Evolutionary conservation across 2,888 invertebrate genomes (phyloP).

Genomic region (Orthosia gothica): DNA sequence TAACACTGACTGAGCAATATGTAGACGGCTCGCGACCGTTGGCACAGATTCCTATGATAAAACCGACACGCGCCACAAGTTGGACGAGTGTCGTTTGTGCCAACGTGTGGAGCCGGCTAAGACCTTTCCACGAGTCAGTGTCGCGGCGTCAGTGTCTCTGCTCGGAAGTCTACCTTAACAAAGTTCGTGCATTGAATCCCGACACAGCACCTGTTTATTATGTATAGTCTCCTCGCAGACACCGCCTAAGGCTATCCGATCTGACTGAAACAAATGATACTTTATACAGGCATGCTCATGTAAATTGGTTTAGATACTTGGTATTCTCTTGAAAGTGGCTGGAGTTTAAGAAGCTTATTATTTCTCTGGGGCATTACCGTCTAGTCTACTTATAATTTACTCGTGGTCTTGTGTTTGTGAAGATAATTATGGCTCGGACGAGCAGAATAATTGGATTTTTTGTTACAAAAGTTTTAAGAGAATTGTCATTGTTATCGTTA

Average conservation of each 20-base stretch:
- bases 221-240: slow-evolving; percentile 42
- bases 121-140: too few species aligned
- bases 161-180: slow-evolving; percentile 9
- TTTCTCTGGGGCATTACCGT: slow-evolving; percentile 43
- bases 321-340: slow-evolving; percentile 33
- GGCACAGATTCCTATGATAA: too few species aligned
- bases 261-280: slow-evolving; percentile 47
- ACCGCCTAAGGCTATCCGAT: slow-evolving; percentile 49
- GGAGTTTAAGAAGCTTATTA: slow-evolving; percentile 41
- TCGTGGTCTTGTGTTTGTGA: slow-evolving; percentile 6
- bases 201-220: slow-evolving; percentile 56
- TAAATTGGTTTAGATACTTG: too few species aligned
- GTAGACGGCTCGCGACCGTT: too few species aligned
- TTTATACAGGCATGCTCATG: slow-evolving; percentile 25
- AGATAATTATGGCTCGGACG: slow-evolving; percentile 15
- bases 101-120: too few species aligned
- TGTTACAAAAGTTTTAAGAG: neutral
- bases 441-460: slow-evolving; percentile 23
- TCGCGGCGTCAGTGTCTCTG: too few species aligned
- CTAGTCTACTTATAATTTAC: slow-evolving; percentile 38
- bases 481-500: slow-evolving; percentile 1
- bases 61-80: too few species aligned
- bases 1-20: too few species aligned
- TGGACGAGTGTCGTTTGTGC: too few species aligned
- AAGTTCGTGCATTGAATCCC: slow-evolving; percentile 57